Base-by-base conservation (phyloP, 2,113 vertebrate genomes). In the Syngnathus floridae region DNA sequence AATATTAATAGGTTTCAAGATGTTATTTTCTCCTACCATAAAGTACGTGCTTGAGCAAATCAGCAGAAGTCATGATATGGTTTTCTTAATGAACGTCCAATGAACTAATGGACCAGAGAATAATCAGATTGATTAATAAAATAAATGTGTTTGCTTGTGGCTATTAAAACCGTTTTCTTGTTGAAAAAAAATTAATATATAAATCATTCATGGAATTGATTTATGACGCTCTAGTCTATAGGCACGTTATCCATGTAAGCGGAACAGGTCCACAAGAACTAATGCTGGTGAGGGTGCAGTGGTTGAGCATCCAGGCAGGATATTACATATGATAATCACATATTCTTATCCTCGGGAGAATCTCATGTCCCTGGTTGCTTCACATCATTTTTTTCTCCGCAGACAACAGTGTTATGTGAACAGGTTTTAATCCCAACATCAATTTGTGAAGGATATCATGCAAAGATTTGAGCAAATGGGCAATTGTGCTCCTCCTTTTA, bases 281-380 rank as follows among this genome's bases (percentile, higher is more conserved):
- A 13, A 37, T 57, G 12, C 11, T 57, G 31, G 1, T 9, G 16
- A 2, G 31, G 31, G 35, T 54, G 51, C 21, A 4, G n/a, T 54
- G 51, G 10, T 22, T 67, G 51, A 67, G 66, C 71, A 76, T 75
- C 67, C 75, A 78, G 71, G 73, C 71, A 63, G 68, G 61, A 70
- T 80, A 81, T 83, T 80, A 69, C 66, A 78, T 80, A 56, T 72
- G 75, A 76, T 68, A 70, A 77, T 52, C 66, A 45, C 74, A 70
- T 76, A 80, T 76, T 43, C 54, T 73, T 72, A 76, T 74, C 73
- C 70, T 67, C n/a, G 13, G 16, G 66, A 62, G 61, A 70, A 59
- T 16, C 16, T 45, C 43, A 45, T 45, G 43, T 45, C 13, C 4
- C 43, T 45, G 43, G 43, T 45, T 45, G 13, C 13, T 45, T 45